phyloP scores from a whole-genome alignment of 2,888 invertebrate species.

The Eudemis profundana region DNA sequence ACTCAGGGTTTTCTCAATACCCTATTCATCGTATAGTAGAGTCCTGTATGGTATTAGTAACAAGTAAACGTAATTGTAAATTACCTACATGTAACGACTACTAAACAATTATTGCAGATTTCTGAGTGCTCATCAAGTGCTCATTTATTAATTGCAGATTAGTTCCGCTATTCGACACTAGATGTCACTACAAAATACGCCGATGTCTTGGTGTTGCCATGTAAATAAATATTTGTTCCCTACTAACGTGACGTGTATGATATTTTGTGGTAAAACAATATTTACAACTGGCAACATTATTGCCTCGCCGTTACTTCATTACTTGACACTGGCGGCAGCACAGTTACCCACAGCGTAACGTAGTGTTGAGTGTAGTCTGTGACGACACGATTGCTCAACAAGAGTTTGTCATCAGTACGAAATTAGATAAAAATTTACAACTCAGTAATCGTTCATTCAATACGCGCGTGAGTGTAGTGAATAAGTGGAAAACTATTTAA shows the following conservation, averaged over 20 bases:
- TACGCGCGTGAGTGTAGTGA: slow-evolving; percentile 43
- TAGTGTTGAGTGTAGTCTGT: slow-evolving; percentile 44
- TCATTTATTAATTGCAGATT: neutral
- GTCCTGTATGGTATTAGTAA: too few species aligned
- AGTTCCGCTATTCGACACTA: neutral
- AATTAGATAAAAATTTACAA: slow-evolving; percentile 55
- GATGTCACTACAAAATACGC: neutral
- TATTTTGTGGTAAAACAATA: too few species aligned
- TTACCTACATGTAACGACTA: too few species aligned
- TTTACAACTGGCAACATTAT: neutral
- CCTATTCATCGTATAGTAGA: too few species aligned
- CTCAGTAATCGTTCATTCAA: slow-evolving; percentile 41
- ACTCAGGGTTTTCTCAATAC: too few species aligned
- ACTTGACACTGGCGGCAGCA: neutral
- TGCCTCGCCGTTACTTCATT: too few species aligned
- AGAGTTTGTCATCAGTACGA: slow-evolving; percentile 55
- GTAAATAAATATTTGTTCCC: too few species aligned
- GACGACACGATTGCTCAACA: slow-evolving; percentile 47
- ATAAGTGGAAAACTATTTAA: slow-evolving; percentile 34
- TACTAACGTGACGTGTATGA: too few species aligned
- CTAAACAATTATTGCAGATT: too few species aligned
- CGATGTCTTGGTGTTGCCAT: too few species aligned
- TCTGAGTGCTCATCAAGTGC: neutral
- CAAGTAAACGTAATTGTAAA: too few species aligned
- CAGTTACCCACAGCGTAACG: slow-evolving; percentile 42